These are phyloP conservation scores for Lasioglossum marginatum DNA, from an alignment of 2,888 invertebrate genomes.

Conservation along the genomic window DNA sequence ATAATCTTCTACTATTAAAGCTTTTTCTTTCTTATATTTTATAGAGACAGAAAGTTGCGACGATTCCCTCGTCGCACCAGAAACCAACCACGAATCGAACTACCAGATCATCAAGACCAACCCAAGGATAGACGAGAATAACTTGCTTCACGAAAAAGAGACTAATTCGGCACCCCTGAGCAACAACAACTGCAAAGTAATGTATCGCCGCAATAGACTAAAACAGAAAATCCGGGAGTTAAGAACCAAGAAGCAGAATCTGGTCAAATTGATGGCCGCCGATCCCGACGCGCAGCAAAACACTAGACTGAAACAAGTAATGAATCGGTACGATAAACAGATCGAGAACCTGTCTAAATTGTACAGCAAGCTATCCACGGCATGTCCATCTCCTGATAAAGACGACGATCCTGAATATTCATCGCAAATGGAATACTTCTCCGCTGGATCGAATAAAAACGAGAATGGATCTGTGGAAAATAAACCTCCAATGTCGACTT, in stretches of 20 bases:
- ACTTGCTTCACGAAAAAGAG: conserved; percentile 3
- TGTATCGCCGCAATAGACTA: conserved; percentile 69
- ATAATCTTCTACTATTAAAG: background rate
- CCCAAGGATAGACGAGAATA: conserved; percentile 45
- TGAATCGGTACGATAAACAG: conserved; percentile 75
- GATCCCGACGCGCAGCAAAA: conserved; percentile 51
- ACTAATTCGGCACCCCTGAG: conserved; percentile 4
- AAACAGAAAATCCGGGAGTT: conserved; percentile 72
- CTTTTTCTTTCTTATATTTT: background rate
- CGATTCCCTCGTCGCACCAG: background rate
- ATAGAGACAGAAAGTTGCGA: conserved; percentile 30
- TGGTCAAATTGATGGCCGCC: conserved; percentile 67
- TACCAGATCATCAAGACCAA: conserved; percentile 74
- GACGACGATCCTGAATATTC: background rate
- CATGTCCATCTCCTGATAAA: conserved; percentile 16
- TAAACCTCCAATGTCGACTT: conserved; percentile 37
- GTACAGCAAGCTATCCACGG: conserved; percentile 71
- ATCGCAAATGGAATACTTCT: background rate
- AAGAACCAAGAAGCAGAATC: conserved; percentile 68
- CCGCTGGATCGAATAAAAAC: background rate
- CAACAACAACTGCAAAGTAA: conserved; percentile 65
- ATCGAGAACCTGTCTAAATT: conserved; percentile 77
- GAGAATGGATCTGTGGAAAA: background rate
- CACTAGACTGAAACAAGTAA: conserved; percentile 70
- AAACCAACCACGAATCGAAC: conserved; percentile 61